Evolutionary conservation across 2,113 vertebrate genomes (phyloP).

Genomic region (Garra rufa): DNA sequence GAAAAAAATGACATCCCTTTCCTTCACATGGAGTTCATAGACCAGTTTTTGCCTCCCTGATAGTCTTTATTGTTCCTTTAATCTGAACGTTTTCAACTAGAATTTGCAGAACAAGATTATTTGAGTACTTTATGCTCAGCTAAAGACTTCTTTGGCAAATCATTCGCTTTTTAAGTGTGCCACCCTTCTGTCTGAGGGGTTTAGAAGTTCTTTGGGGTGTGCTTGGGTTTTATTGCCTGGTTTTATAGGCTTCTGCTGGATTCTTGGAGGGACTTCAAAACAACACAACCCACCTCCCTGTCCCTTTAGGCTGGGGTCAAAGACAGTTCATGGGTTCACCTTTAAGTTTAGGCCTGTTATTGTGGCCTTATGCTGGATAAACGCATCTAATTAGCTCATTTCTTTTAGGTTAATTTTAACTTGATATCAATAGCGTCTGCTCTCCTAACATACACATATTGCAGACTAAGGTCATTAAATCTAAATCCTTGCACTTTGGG

Average conservation of each 20-base stretch:
- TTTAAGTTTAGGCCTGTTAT: constrained; percentile 82
- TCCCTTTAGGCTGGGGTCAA: constrained; percentile 77
- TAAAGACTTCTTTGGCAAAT: neutral
- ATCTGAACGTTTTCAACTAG: neutral
- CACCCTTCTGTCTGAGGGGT: constrained; percentile 44
- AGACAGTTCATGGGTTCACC: constrained; percentile 83
- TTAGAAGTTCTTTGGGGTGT: constrained; percentile 58
- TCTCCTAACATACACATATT: neutral
- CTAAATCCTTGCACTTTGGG: neutral
- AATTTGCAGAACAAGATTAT: neutral
- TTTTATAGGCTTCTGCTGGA: constrained; percentile 79
- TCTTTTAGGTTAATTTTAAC: neutral
- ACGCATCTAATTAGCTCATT: neutral
- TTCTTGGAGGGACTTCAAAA: constrained; percentile 82
- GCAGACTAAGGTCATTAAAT: neutral
- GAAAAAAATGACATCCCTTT: neutral
- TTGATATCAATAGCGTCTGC: neutral
- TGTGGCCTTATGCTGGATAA: constrained; percentile 42
- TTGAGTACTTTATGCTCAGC: neutral
- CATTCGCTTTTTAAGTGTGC: constrained; percentile 2
- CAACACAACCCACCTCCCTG: constrained; percentile 75
- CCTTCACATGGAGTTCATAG: neutral
- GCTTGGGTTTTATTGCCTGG: constrained; percentile 74
- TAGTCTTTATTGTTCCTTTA: neutral
- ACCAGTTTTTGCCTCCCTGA: neutral